Evolutionary conservation across 2,888 invertebrate genomes (phyloP), one percentile per base, ranked within the genome.

Genomic region (Chymomyza procnemis): DNA sequence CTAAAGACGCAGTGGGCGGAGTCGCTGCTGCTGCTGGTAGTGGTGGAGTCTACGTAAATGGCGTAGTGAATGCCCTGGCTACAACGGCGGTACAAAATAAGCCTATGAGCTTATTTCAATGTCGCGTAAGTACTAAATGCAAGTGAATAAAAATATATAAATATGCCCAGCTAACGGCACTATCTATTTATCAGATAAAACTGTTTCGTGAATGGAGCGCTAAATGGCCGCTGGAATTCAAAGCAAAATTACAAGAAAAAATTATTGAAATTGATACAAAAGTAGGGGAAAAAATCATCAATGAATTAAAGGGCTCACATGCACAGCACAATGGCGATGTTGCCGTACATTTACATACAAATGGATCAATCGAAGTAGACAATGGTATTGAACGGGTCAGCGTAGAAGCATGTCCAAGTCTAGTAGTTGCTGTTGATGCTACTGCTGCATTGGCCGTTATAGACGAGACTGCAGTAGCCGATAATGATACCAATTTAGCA

Each of bases 181-280:
- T 6, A 34, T n/a, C 4, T 34, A 9, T 58, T 59, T 47, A 72
- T n/a, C 89, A 95, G 95, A 93, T 95, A 58, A 96, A 97, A 91
- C 90, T 97, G 54, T 96, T 96, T 86, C 94, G 94, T 81, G 95
- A 96, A 90, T 97, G 97, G 97, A 95, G 94, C 82, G 93, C 94
- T 16, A 94, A 94, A 79, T 97, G 97, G 97, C 93, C 93, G 5
- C 92, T 93, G 55, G 94, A 94, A 72, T 94, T 96, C 73, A 94
- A 94, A 86, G 94, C 94, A 47, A 93, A 93, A 75, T 92, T 96
- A 41, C 91, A 96, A 47, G 93, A 93, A 65, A 93, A 94, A 72
- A 93, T 96, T 26, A 93, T 94, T 26, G 95, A 95, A 84, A 92
- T 94, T 52, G 96, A 96, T 89, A 88, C 94, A 0, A 93, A 93